Evolutionary conservation across 1,140 invertebrate species (phyloP).

Genomic region (Leptopilina clavipes): DNA sequence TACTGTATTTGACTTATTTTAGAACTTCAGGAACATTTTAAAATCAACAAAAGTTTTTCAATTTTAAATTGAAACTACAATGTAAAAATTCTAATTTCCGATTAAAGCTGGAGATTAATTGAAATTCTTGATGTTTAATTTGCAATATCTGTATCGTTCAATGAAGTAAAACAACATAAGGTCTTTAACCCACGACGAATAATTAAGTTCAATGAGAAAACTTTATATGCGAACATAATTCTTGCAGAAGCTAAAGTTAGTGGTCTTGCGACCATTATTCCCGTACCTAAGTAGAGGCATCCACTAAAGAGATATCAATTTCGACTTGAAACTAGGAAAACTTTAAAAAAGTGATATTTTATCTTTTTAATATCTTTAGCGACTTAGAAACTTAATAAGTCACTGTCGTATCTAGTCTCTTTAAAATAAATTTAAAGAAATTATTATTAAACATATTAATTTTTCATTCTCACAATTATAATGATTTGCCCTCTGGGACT

Average conservation of each 20-base stretch:
- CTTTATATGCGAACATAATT: conserved; percentile 33
- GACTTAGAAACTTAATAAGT: not conserved
- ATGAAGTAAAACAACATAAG: not conserved
- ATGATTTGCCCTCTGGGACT: too few relatives aligned
- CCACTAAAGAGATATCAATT: conserved; percentile 18
- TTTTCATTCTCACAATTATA: too few relatives aligned
- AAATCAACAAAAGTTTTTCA: not conserved
- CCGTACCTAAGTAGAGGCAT: conserved; percentile 5
- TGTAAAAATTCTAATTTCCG: not conserved
- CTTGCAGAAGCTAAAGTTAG: conserved; percentile 18
- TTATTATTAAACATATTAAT: not conserved
- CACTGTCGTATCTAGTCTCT: not conserved
- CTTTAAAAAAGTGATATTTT: conserved; percentile 10
- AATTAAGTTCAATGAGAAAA: conserved; percentile 32
- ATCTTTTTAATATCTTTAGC: conserved; percentile 15
- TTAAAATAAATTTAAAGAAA: not conserved
- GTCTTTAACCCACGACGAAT: conserved; percentile 16
- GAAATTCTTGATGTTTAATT: conserved; percentile 4
- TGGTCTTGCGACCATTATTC: conserved; percentile 22
- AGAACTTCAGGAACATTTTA: not conserved
- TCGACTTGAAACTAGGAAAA: conserved; percentile 24
- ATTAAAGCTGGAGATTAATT: conserved; percentile 14
- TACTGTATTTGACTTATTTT: too few relatives aligned
- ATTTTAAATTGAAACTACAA: not conserved
- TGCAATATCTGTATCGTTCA: conserved; percentile 1